Conservation (phyloP, 2,888 invertebrate species). For the Cheilosia variabilis region DNA sequence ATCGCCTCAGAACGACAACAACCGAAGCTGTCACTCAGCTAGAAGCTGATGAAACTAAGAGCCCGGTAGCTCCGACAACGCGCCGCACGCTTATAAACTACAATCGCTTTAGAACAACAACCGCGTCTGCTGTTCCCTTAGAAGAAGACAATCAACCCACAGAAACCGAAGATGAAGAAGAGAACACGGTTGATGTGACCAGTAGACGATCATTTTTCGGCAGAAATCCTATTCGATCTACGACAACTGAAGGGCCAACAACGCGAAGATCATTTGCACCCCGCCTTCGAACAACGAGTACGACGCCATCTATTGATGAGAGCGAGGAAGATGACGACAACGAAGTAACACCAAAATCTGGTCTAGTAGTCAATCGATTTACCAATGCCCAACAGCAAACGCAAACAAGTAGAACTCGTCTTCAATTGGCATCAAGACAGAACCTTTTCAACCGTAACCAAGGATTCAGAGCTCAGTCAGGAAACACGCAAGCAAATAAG, state of each 20-base stretch:
- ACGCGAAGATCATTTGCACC: slow-evolving; percentile 8
- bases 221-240: slow-evolving; percentile 3
- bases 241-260: background rate
- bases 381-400: slow-evolving; percentile 54
- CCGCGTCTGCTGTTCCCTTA: slow-evolving; percentile 7
- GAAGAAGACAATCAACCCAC: slow-evolving; percentile 5
- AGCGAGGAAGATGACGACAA: slow-evolving; percentile 14
- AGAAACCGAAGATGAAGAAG: slow-evolving; percentile 8
- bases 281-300: background rate
- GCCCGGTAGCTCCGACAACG: slow-evolving; percentile 19
- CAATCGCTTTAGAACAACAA: slow-evolving; percentile 72
- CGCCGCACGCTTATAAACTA: slow-evolving; percentile 65
- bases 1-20: slow-evolving; percentile 56
- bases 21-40: slow-evolving; percentile 5
- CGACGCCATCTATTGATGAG: slow-evolving; percentile 16
- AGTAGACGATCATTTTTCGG: slow-evolving; percentile 4
- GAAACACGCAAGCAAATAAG: background rate
- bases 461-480: background rate
- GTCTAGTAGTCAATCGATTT: slow-evolving; percentile 13
- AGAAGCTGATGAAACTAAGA: slow-evolving; percentile 37
- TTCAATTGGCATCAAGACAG: slow-evolving; percentile 11
- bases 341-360: slow-evolving; percentile 8
- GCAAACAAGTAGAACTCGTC: background rate
- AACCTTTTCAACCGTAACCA: slow-evolving; percentile 14
- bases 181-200: background rate